Evolutionary conservation across 2,113 vertebrate species (phyloP).

Genomic region (Dipodomys ordii): DNA sequence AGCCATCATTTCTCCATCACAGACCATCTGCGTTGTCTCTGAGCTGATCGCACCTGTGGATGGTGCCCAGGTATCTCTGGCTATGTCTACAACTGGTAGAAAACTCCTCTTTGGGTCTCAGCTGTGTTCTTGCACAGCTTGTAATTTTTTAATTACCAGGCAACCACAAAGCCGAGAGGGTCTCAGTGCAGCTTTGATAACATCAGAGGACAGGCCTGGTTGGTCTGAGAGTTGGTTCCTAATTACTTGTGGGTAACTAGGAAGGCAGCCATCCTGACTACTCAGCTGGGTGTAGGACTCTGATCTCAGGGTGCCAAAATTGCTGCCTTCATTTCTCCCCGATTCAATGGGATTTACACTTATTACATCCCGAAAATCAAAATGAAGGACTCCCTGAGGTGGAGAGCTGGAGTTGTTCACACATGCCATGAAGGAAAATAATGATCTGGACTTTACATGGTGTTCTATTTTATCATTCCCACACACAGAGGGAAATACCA

Average conservation of each 20-base stretch:
- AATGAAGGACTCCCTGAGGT: constrained; percentile 50
- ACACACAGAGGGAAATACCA: neutral
- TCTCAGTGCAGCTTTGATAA: neutral
- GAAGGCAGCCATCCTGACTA: neutral
- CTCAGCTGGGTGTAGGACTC: constrained; percentile 50
- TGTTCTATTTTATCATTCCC: constrained; percentile 6
- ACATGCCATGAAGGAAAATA: constrained; percentile 48
- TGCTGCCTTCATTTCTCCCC: neutral
- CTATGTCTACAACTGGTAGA: neutral
- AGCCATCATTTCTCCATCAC: neutral
- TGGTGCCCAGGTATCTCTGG: neutral
- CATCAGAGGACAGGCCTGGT: neutral
- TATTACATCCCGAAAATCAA: constrained; percentile 72
- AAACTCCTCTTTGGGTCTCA: neutral
- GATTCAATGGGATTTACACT: constrained; percentile 67
- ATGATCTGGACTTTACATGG: constrained; percentile 20
- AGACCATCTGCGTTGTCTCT: neutral
- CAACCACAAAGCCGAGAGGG: neutral
- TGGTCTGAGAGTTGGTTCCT: neutral
- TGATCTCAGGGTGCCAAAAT: constrained; percentile 63
- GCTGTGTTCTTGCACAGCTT: constrained; percentile 58
- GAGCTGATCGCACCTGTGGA: neutral
- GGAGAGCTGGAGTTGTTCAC: constrained; percentile 4
- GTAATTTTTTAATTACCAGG: constrained; percentile 74
- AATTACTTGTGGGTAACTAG: constrained; percentile 66